Base-by-base conservation (phyloP, 2,797 vertebrate genomes). In the Melanotaenia pygmaea region DNA sequence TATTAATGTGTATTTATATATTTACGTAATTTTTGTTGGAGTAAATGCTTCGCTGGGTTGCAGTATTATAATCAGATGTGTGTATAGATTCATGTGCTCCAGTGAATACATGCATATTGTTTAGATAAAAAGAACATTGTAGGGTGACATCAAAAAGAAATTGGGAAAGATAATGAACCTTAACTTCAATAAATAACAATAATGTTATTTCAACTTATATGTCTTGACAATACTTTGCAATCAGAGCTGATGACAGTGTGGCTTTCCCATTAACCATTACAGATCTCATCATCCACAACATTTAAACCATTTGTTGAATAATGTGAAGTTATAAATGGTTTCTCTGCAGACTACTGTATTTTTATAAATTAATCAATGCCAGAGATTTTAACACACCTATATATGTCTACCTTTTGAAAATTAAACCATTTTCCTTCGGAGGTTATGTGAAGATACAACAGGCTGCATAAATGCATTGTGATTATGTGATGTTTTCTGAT, bases 401-500 rank as follows among this genome's bases (percentile, higher is more conserved):
- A 34, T 14, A 43, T 4, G 1, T 5, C 3, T 5, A 22, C 13
- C 2, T 3, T 70, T 26, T 74, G 11, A 22, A 38, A 45, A 26
- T 40, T 12, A 71, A 53, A 53, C 11, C 60, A 65, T 28, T 10
- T 1, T 28, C 4, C 5, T 38, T 1, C 18, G 30, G 11, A 9
- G 3, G 62, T n/a, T 74, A 35, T 68, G 20, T 58, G 12, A 67
- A 7, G 30, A 59, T 45, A 68, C 12, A 37, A 10, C 24, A 30
- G 5, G 47, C 2, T 37, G 12, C 12, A 43, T 24, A 12, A 45
- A 13, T 45, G 37, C 12, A 34, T 57, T 67, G 10, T 82, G 35
- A 18, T 43, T 64, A 72, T 64, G 26, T 8, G 0, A 34, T 61
- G 20, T 63, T 45, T 69, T 62, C 2, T 81, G 65, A 70, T 4